These are phyloP conservation scores for Onychomys arenicola DNA, from an alignment of 2,797 vertebrate genomes.

Conservation along the genomic window DNA sequence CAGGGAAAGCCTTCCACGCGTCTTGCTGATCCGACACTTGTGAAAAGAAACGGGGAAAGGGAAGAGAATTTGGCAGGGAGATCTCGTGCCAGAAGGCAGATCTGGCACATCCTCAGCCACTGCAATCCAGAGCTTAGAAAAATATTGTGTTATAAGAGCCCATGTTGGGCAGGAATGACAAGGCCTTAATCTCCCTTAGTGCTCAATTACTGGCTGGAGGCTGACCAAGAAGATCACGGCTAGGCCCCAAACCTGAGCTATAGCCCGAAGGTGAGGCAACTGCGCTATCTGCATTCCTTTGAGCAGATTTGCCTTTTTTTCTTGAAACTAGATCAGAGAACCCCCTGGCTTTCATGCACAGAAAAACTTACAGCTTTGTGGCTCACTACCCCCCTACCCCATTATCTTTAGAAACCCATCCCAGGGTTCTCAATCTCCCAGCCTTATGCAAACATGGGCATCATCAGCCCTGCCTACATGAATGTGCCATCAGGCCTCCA, in stretches of 20 bases:
- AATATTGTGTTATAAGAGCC: neutral
- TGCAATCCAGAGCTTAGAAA: neutral
- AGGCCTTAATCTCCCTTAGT: neutral
- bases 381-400: no score
- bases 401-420: neutral
- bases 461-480: neutral
- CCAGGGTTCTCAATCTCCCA: neutral
- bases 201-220: neutral
- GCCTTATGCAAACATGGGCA: neutral
- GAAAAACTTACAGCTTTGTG: neutral
- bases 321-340: neutral
- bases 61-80: neutral
- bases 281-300: neutral
- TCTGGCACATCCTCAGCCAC: neutral
- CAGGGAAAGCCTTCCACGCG: neutral
- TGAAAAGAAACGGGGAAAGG: neutral
- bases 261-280: neutral
- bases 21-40: neutral
- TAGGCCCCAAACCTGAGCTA: neutral
- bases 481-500: neutral
- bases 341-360: neutral
- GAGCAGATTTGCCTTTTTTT: neutral
- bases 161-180: neutral
- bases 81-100: neutral
- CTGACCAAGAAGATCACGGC: neutral